phyloP scores from a whole-genome alignment of 2,888 invertebrate species.

The Ichneumon xanthorius region DNA sequence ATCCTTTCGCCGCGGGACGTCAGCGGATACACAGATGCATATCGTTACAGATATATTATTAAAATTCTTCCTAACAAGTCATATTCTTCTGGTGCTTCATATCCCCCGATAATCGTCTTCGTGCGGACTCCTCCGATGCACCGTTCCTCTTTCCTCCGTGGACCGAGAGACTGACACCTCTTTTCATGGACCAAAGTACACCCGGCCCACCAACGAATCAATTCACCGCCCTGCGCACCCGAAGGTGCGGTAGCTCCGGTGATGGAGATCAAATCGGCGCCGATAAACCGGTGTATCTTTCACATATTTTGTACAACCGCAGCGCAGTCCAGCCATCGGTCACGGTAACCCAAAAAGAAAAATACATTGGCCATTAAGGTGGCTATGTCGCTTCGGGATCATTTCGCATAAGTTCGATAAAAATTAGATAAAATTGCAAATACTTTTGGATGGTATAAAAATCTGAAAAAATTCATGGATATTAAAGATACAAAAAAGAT shows the following conservation, averaged over 20 bases:
- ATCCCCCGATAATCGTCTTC: conserved; percentile 21
- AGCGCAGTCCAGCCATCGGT: neutral
- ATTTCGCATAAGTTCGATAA: too few relatives aligned
- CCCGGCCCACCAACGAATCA: neutral
- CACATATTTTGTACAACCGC: neutral
- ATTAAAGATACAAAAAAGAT: too few relatives aligned
- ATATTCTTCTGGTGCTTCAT: conserved; percentile 60
- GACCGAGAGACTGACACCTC: neutral
- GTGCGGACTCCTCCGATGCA: neutral
- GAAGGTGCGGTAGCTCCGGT: neutral
- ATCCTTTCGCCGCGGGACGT: conserved; percentile 65
- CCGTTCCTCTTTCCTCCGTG: neutral
- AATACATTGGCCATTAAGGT: too few relatives aligned
- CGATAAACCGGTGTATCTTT: neutral
- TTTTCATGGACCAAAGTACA: neutral
- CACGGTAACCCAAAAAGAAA: too few relatives aligned
- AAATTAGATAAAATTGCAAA: too few relatives aligned
- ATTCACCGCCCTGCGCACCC: neutral
- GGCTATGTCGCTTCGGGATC: too few relatives aligned
- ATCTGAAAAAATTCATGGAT: too few relatives aligned
- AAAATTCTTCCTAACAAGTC: conserved; percentile 62
- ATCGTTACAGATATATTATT: conserved; percentile 57
- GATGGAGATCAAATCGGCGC: too few relatives aligned
- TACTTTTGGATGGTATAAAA: too few relatives aligned
- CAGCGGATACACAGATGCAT: conserved; percentile 38